Base-by-base conservation (phyloP, 2,888 invertebrate species). In the Sthenelais limicola region DNA sequence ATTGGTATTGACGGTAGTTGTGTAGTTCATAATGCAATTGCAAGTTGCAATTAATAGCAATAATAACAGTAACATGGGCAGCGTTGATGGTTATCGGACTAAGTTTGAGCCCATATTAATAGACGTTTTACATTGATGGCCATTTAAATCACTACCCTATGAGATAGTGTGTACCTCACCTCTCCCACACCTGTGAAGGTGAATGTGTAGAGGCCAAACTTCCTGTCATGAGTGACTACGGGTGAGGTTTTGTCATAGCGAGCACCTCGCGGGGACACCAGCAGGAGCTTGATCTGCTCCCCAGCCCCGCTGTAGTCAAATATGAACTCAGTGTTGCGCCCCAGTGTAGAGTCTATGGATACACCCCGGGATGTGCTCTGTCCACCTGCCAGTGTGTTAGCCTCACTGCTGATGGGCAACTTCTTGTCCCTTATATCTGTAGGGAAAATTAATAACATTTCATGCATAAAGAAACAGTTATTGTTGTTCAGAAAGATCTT, bases 271-370 rank as follows among this genome's bases (percentile, higher is more conserved):
- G 76, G 76, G 9, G 74, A 68, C 28, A 56, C 72, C 3, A 76
- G 30, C 32, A 12, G 15, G 9, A 71, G 26, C 5, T 56, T 49
- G 4, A 73, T 32, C 18, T 67, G n/a, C n/a, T n/a, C n/a, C n/a
- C n/a, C 38, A 32, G 33, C 30, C 35, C 51, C 43, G 49, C 38
- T 49, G 54, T 74, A 68, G 52, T 73, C 76, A 58, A 76, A 72
- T n/a, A 66, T 56, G 47, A 76, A 58, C 68, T 74, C 70, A 12
- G 82, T 82, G 71, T 82, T 79, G 32, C 79, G 78, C 0, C 84
- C 85, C 82, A 91, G 86, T 62, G 88, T 88, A 0, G 89, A 87
- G 74, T 91, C 91, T 73, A 91, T 80, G 75, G 90, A 88, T 80
- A 91, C 91, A 75, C 89, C 90, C 0, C 91, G 91, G 26, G 75